Evolutionary conservation across 2,888 invertebrate genomes (phyloP).

Genomic region (Sarcophaga rosellei): DNA sequence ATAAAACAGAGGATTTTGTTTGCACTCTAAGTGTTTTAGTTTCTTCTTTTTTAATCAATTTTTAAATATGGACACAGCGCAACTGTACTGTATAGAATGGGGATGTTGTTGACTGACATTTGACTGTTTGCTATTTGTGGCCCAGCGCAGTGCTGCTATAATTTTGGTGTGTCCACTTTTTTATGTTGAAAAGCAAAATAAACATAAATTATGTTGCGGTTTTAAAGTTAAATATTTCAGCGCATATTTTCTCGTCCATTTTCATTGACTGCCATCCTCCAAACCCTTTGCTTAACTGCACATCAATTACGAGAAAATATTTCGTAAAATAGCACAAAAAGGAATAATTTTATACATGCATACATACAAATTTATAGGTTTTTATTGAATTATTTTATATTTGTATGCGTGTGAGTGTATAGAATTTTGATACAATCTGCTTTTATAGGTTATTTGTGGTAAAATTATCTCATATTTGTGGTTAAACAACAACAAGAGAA

Average conservation of each 20-base stretch:
- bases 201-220: conserved; percentile 56
- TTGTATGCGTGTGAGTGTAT: neutral
- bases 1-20: neutral
- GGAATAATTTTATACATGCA: neutral
- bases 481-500: conserved; percentile 4
- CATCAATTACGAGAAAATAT: neutral
- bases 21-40: neutral
- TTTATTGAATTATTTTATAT: neutral
- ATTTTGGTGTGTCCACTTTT: neutral
- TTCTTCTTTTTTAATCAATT: neutral
- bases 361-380: neutral
- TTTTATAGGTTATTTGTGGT: conserved; percentile 31
- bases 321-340: neutral
- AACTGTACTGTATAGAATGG: too few relatives aligned
- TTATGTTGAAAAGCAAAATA: conserved; percentile 39
- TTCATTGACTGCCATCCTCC: conserved; percentile 2
- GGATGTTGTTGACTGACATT: neutral
- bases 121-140: conserved; percentile 11
- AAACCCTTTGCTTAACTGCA: neutral
- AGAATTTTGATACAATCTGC: conserved; percentile 30
- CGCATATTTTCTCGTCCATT: conserved; percentile 1
- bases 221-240: conserved; percentile 33
- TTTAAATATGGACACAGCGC: neutral
- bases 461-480: conserved; percentile 43
- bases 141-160: too few relatives aligned